These are phyloP conservation scores for Dasypolia templi DNA, from an alignment of 2,888 invertebrate species.

Conservation along the genomic window DNA sequence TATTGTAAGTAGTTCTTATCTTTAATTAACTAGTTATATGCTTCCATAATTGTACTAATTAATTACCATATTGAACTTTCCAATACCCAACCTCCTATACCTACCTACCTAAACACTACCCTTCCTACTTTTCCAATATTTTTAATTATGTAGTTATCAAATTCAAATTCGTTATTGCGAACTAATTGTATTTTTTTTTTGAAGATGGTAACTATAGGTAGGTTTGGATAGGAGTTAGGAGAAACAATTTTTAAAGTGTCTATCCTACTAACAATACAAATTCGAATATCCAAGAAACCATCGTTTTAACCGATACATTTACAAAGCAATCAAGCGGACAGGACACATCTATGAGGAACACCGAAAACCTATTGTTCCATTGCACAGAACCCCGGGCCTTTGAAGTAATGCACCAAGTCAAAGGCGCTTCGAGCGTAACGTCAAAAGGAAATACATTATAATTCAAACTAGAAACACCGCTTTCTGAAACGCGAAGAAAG, in stretches of 20 bases:
- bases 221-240: too few relatives aligned
- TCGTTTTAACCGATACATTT: constrained; percentile 1
- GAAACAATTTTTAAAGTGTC: background rate
- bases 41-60: background rate
- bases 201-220: too few relatives aligned
- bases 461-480: constrained; percentile 71
- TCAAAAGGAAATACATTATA: constrained; percentile 75
- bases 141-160: background rate
- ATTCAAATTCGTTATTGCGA: too few relatives aligned
- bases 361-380: constrained; percentile 54
- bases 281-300: background rate
- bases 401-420: constrained; percentile 73
- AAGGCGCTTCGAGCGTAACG: constrained; percentile 72
- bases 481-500: constrained; percentile 57
- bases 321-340: constrained; percentile 29
- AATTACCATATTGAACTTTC: background rate
- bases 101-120: too few relatives aligned
- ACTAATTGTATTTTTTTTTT: too few relatives aligned
- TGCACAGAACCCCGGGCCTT: constrained; percentile 47
- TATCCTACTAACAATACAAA: background rate
- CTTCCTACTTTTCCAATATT: background rate
- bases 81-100: too few relatives aligned
- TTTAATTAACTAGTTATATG: background rate
- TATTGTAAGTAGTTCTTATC: background rate
- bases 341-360: constrained; percentile 17